These are phyloP conservation scores for Meganola albula DNA, from an alignment of 2,888 invertebrate genomes.

Conservation along the genomic window DNA sequence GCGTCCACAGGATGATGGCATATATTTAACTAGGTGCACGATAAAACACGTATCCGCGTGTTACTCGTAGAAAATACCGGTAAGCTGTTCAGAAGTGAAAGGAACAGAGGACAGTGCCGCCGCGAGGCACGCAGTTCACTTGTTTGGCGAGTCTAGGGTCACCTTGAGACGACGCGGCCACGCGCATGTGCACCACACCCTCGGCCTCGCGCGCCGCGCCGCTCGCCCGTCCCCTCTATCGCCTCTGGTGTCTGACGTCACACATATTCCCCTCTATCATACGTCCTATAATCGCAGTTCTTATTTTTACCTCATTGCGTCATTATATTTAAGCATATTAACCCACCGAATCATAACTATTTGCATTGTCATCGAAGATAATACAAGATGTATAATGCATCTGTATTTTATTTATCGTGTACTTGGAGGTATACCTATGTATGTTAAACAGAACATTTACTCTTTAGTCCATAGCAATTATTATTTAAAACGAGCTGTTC, in stretches of 20 bases:
- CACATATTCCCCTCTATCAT: slow-evolving; percentile 30
- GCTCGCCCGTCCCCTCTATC: slow-evolving; percentile 26
- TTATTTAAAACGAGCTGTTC: not conserved
- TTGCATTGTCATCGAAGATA: too few relatives aligned
- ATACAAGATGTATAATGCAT: too few relatives aligned
- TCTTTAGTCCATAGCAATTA: not conserved
- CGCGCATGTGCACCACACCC: slow-evolving; percentile 76
- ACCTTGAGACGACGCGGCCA: slow-evolving; percentile 60
- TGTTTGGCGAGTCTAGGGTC: slow-evolving; percentile 60
- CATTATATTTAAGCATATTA: slow-evolving; percentile 21
- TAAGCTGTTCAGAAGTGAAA: slow-evolving; percentile 54
- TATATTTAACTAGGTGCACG: slow-evolving; percentile 57
- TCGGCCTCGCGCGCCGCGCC: slow-evolving; percentile 44
- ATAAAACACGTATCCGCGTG: slow-evolving; percentile 55
- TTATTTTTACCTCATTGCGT: slow-evolving; percentile 45
- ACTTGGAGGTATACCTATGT: not conserved
- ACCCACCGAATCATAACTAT: too few relatives aligned
- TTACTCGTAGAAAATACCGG: slow-evolving; percentile 51
- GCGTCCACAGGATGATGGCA: slow-evolving; percentile 72
- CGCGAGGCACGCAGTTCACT: slow-evolving; percentile 46
- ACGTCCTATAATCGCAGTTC: too few relatives aligned
- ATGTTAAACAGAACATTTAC: not conserved
- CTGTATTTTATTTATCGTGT: too few relatives aligned
- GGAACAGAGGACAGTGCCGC: slow-evolving; percentile 51
- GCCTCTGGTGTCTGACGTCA: slow-evolving; percentile 50